These are phyloP conservation scores for Mormyrus proboscirostris DNA, from an alignment of 2,797 vertebrate species.

Conservation along the genomic window DNA sequence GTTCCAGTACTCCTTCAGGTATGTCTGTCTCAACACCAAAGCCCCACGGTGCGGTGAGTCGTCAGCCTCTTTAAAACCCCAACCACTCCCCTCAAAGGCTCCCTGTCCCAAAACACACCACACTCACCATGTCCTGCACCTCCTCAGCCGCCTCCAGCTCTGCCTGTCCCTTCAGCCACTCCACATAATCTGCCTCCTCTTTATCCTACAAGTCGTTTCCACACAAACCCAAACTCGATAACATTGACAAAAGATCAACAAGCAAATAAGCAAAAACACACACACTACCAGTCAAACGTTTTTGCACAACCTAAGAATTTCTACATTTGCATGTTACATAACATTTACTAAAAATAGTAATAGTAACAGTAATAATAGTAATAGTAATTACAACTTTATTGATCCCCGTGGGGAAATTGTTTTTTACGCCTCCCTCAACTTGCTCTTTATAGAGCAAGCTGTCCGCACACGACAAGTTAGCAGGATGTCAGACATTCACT, in stretches of 20 bases:
- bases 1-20: conserved; percentile 78
- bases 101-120: not conserved
- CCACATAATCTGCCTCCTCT: conserved; percentile 73
- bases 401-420: too few species aligned
- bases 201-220: conserved; percentile 56
- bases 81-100: not conserved
- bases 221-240: not conserved
- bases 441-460: too few species aligned
- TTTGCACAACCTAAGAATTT: not conserved
- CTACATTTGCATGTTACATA: not conserved
- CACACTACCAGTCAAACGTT: not conserved
- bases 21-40: conserved; percentile 54
- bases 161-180: conserved; percentile 79
- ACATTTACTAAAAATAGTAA: not conserved
- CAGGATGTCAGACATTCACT: not conserved
- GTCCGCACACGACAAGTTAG: not conserved
- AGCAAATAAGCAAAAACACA: not conserved
- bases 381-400: too few species aligned
- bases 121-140: conserved; percentile 74
- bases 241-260: not conserved
- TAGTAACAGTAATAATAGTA: too few species aligned
- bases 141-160: conserved; percentile 55
- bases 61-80: not conserved
- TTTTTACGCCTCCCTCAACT: too few species aligned
- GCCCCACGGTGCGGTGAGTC: not conserved